Conservation (phyloP, 2,797 vertebrate species). For the Amphiprion clarkii region DNA sequence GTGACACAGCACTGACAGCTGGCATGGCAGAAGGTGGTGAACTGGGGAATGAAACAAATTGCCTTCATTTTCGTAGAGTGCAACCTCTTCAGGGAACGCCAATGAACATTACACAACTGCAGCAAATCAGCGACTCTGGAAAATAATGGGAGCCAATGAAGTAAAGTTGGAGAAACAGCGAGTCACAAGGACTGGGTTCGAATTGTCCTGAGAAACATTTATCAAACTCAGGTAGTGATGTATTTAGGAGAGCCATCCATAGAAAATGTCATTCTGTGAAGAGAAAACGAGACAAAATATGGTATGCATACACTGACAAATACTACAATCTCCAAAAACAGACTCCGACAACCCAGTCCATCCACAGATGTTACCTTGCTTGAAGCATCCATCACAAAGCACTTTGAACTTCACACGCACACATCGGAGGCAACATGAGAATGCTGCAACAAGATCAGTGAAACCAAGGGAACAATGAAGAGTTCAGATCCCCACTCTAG, state of each 20-base stretch:
- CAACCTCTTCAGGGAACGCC: conserved; percentile 69
- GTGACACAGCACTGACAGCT: conserved; percentile 71
- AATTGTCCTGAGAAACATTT: conserved; percentile 19
- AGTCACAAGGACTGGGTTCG: not conserved
- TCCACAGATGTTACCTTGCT: not conserved
- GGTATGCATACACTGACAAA: not conserved
- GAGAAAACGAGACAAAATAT: not conserved
- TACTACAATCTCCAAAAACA: not conserved
- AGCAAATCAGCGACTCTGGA: conserved; percentile 63
- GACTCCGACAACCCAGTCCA: not conserved
- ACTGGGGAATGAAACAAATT: conserved; percentile 76
- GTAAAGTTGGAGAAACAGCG: conserved; percentile 21
- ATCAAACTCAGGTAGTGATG: conserved; percentile 9
- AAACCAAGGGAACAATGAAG: conserved; percentile 44
- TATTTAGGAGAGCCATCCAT: not conserved
- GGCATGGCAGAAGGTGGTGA: conserved; percentile 69
- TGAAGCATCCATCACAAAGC: conserved; percentile 4
- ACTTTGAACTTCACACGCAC: conserved; percentile 54
- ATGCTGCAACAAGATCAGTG: conserved; percentile 20
- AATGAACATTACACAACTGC: conserved; percentile 47
- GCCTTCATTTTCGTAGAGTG: conserved; percentile 78
- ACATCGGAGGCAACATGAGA: conserved; percentile 8
- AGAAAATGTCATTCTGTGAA: not conserved
- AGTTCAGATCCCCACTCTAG: conserved; percentile 7
- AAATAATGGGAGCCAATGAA: conserved; percentile 53